Percentiles rank a stretch among this genome's conserved stretches.
phyloP scores from a whole-genome alignment of 2,888 invertebrate species.

The Cheilosia urbana region DNA sequence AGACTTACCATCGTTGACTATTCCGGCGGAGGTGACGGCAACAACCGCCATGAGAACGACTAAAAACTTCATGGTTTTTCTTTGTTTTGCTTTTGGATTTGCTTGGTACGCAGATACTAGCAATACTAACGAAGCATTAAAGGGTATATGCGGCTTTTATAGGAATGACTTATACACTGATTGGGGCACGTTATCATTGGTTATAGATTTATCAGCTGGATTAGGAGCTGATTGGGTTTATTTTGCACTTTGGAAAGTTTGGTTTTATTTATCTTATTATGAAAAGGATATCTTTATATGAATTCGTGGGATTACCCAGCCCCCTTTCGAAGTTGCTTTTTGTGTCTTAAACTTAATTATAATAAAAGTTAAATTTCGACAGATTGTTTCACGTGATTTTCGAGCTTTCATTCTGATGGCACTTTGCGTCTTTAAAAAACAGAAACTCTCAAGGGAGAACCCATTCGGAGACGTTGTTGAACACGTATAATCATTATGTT shows the following conservation, averaged over 20 bases:
- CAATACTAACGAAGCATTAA: slow-evolving; percentile 28
- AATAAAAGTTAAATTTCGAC: too few relatives aligned
- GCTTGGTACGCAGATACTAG: slow-evolving; percentile 25
- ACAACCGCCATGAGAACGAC: slow-evolving; percentile 79
- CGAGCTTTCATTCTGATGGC: too few relatives aligned
- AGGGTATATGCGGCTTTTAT: slow-evolving; percentile 43
- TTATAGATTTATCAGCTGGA: slow-evolving; percentile 41
- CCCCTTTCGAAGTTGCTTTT: too few relatives aligned
- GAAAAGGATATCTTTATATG: too few relatives aligned
- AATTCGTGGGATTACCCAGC: too few relatives aligned
- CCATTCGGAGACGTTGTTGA: too few relatives aligned
- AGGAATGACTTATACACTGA: slow-evolving; percentile 20
- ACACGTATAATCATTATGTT: too few relatives aligned
- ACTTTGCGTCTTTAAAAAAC: too few relatives aligned
- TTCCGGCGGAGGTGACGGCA: slow-evolving; percentile 77
- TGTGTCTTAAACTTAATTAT: too few relatives aligned
- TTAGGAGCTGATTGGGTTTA: slow-evolving; percentile 50
- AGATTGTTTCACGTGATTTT: too few relatives aligned
- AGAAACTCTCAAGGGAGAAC: too few relatives aligned
- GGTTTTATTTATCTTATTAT: too few relatives aligned
- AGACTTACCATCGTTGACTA: slow-evolving; percentile 36
- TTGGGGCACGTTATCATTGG: slow-evolving; percentile 43
- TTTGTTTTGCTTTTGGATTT: slow-evolving; percentile 38
- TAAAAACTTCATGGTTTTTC: slow-evolving; percentile 78
- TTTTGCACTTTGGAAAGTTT: background rate